Percentiles rank a stretch among this genome's conserved stretches.
Conservation (phyloP, 1,140 invertebrate genomes). For the Pogonus chalceus region DNA sequence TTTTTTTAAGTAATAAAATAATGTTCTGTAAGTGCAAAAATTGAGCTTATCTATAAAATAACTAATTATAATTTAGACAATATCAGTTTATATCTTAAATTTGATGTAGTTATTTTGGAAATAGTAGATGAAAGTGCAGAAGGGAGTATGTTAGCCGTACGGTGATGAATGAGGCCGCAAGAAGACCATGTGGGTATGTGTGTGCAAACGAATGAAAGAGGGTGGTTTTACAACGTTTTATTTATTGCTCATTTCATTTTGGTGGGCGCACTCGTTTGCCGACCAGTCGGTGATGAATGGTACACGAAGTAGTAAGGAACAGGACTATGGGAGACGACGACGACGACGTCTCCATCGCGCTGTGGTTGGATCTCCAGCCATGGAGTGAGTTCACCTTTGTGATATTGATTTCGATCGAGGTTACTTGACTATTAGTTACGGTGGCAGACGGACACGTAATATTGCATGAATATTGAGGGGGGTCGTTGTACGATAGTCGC, state of each 20-base stretch:
- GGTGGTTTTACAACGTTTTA: slow-evolving; percentile 15
- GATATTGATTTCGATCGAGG: not conserved
- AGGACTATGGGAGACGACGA: no score
- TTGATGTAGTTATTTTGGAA: no score
- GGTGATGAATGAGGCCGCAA: slow-evolving; percentile 1
- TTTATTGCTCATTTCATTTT: slow-evolving; percentile 19
- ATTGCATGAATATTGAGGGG: not conserved
- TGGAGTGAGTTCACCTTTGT: not conserved
- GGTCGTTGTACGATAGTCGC: not conserved
- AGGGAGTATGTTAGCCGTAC: no score
- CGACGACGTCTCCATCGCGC: not conserved
- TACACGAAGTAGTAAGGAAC: not conserved
- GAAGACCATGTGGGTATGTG: not conserved
- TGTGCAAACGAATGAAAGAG: not conserved
- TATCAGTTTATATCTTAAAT: no score
- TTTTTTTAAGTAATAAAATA: not conserved
- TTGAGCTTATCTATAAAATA: no score
- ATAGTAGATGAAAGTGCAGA: no score
- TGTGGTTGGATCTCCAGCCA: no score
- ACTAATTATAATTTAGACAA: no score
- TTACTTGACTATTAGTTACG: not conserved
- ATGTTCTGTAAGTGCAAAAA: not conserved
- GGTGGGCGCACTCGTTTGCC: slow-evolving; percentile 6
- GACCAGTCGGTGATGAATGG: slow-evolving; percentile 13
- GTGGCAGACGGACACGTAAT: not conserved